Conservation (phyloP, 2,888 invertebrate genomes). For the Epistrophe eligans region DNA sequence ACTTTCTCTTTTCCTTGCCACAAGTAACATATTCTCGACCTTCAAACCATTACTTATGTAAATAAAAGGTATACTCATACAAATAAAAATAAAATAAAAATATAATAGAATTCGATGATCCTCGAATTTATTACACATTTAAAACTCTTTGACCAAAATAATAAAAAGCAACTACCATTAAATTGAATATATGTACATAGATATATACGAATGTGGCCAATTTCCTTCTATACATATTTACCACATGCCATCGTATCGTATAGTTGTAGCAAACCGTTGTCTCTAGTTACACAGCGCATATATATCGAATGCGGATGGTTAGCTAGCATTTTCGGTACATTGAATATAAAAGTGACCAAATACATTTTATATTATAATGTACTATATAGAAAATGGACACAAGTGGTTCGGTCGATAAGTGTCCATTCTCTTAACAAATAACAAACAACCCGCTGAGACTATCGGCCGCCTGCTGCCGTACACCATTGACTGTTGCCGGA, state of each 20-base stretch:
- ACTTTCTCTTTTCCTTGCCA: background rate
- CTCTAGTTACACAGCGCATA: background rate
- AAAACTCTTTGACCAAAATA: constrained; percentile 53
- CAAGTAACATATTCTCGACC: background rate
- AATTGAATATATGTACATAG: constrained; percentile 42
- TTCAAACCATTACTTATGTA: background rate
- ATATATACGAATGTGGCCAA: constrained; percentile 27
- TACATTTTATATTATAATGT: constrained; percentile 71
- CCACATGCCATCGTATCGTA: background rate
- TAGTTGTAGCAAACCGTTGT: background rate
- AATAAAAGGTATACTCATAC: background rate
- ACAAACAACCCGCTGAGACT: constrained; percentile 27
- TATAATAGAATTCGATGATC: constrained; percentile 63
- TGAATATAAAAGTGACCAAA: constrained; percentile 71
- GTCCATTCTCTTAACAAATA: constrained; percentile 45
- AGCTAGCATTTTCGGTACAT: constrained; percentile 67
- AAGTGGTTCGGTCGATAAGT: constrained; percentile 63
- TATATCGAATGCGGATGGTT: constrained; percentile 25
- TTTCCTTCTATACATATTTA: constrained; percentile 13
- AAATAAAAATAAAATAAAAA: constrained; percentile 20
- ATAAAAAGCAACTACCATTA: constrained; percentile 62
- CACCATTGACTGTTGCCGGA: background rate
- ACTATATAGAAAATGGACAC: constrained; percentile 56
- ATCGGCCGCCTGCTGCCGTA: background rate
- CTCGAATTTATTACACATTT: constrained; percentile 54